Conservation (phyloP, 2,113 vertebrate genomes). For the Pogonocichla stellata region DNA sequence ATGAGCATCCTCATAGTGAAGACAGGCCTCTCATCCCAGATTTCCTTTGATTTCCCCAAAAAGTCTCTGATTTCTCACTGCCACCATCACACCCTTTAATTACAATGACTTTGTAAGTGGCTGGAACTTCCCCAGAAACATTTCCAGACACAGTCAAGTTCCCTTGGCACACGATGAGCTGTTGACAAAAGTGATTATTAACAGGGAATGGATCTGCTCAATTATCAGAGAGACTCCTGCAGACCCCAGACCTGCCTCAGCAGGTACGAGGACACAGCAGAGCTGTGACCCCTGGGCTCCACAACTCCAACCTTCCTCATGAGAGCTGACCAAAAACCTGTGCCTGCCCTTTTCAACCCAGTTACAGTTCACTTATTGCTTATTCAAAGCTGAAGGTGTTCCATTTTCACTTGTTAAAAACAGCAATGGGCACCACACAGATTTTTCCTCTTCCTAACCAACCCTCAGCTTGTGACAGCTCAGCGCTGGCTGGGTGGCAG, state of each 20-base stretch:
- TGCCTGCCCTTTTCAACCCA: fast-evolving
- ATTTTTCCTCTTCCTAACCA: background rate
- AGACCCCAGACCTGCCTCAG: background rate
- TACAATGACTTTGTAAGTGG: background rate
- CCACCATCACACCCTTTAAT: background rate
- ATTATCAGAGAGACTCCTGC: background rate
- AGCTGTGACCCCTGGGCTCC: fast-evolving
- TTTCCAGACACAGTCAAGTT: background rate
- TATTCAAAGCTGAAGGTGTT: background rate
- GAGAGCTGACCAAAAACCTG: background rate
- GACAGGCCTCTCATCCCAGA: background rate
- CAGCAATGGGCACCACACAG: fast-evolving
- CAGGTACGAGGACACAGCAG: background rate
- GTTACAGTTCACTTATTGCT: background rate
- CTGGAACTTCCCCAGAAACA: background rate
- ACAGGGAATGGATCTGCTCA: fast-evolving
- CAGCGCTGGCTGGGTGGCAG: background rate
- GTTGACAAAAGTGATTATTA: background rate
- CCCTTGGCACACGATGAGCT: background rate
- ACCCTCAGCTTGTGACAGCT: background rate
- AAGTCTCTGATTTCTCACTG: background rate
- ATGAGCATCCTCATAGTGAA: background rate
- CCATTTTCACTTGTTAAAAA: background rate
- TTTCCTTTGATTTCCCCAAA: background rate
- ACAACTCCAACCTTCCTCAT: background rate